These are phyloP conservation scores for Epinephelus lanceolatus DNA, from an alignment of 2,113 vertebrate species.

Conservation along the genomic window DNA sequence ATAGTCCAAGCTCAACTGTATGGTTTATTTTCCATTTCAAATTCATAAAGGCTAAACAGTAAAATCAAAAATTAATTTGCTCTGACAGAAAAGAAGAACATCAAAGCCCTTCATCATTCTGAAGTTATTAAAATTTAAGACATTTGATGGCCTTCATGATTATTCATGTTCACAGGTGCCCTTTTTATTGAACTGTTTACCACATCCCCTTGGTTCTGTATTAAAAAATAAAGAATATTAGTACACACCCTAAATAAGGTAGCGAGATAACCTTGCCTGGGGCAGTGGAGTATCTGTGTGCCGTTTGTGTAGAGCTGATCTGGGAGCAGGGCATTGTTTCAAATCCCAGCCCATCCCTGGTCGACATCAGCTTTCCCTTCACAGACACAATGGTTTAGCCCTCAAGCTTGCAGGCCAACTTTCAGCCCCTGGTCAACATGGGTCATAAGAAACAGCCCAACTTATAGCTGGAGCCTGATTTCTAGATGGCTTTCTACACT, in stretches of 20 bases:
- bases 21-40: background rate
- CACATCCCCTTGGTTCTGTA: background rate
- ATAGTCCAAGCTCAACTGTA: background rate
- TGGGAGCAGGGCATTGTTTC: slow-evolving; percentile 19
- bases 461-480: slow-evolving; percentile 5
- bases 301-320: background rate
- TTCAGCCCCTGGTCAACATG: slow-evolving; percentile 26
- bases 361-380: slow-evolving; percentile 39
- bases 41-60: background rate
- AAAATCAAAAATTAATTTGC: background rate
- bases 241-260: background rate
- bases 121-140: background rate
- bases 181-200: background rate
- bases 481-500: slow-evolving; percentile 15
- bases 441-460: slow-evolving; percentile 36
- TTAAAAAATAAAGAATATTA: slow-evolving; percentile 18
- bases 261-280: slow-evolving; percentile 17
- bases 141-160: background rate
- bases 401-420: slow-evolving; percentile 13
- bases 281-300: slow-evolving; percentile 13
- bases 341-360: slow-evolving; percentile 18
- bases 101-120: background rate
- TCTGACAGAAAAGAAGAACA: background rate
- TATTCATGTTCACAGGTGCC: background rate
- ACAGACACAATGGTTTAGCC: slow-evolving; percentile 36